Percentiles rank a stretch among this genome's conserved stretches.
phyloP scores from a whole-genome alignment of 2,797 vertebrate genomes.

The Scolopax bukidnonensis region DNA sequence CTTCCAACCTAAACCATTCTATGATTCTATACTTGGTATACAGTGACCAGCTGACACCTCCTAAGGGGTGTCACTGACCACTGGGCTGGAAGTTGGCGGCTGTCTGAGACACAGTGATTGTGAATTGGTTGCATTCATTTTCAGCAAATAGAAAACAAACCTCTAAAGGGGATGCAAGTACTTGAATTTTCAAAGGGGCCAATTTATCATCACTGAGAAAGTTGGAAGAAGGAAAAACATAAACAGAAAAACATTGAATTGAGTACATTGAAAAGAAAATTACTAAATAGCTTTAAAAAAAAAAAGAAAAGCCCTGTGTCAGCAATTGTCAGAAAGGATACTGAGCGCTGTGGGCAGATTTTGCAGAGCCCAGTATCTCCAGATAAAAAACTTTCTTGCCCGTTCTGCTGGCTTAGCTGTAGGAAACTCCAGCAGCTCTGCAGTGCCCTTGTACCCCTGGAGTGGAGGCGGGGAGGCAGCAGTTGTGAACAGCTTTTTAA shows the following conservation, averaged over 20 bases:
- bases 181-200: neutral
- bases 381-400: neutral
- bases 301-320: too few species aligned
- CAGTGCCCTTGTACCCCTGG: neutral
- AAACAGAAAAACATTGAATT: neutral
- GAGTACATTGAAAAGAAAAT: neutral
- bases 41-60: neutral
- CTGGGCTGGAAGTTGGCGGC: neutral
- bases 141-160: neutral
- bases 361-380: neutral
- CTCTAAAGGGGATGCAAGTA: neutral
- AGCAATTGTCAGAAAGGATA: neutral
- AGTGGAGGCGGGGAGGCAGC: neutral
- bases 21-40: too few species aligned
- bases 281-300: neutral
- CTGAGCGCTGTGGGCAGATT: neutral
- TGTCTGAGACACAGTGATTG: fast-evolving
- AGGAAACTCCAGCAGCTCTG: neutral
- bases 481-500: neutral
- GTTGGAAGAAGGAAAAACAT: neutral
- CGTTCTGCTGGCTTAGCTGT: neutral
- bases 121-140: neutral
- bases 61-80: neutral
- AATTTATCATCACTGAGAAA: neutral
- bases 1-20: too few species aligned